Base-by-base conservation (phyloP, 2,888 invertebrate genomes). In the Drosophila rellima region DNA sequence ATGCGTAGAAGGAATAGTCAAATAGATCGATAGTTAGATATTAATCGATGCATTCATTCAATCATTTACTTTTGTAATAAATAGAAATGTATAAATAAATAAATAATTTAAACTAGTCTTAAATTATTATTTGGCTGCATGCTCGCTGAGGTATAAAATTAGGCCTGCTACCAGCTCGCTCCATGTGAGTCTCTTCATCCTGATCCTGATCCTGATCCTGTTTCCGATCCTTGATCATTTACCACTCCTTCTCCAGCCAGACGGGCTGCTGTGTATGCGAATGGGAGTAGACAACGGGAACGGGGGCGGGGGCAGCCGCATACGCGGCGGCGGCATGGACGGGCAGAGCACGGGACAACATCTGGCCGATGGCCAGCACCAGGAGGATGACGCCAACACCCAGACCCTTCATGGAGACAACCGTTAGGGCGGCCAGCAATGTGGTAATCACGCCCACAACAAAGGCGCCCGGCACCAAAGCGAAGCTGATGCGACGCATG, bases 361-460 rank as follows among this genome's bases (percentile, higher is more conserved):
- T 88, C 88, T 95, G 95, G 65, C 95, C 94, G 74, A 95, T 93
- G 66, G 94, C 93, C 39, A 95, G 93, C 52, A 95, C 94, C 26
- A 95, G 93, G 0, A 95, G 92, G 45, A 95, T 91, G 15, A 92
- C 88, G 11, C 96, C 96, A 45, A 96, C 94, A 33, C 95, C 95
- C 70, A 96, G 93, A 71, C 96, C 95, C 92, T 96, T 96, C 51
- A 96, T 95, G 6, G 95, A 95, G 59, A 95, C 95, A 40, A 96
- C 94, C 1, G 96, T 95, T 5, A 96, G 94, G 0, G 95, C 94
- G 80, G 95, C 94, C 63, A 96, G 92, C 51, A 96, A 93, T 0
- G 96, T 96, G 54, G 96, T 96, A 63, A 96, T 95, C 54, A 96
- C 95, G 18, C 96, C 96, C 81, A 96, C 91, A 60, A 96, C 96